Evolutionary conservation across 2,113 vertebrate species (phyloP).

Genomic region (Cryptomyrus ogoouensis): DNA sequence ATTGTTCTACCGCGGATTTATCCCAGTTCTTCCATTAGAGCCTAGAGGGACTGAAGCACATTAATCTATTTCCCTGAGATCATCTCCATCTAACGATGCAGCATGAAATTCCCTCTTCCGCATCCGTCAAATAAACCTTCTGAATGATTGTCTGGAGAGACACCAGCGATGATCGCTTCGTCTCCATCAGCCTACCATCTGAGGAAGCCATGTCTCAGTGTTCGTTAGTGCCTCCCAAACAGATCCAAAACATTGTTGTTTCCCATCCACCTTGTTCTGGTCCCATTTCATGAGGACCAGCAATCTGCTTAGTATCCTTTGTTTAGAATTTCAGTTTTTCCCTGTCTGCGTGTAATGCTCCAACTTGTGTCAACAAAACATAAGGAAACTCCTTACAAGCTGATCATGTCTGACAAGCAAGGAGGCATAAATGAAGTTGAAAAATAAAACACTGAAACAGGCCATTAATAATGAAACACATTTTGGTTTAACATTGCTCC

Average conservation of each 20-base stretch:
- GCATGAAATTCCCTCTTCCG: not conserved
- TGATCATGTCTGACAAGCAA: not conserved
- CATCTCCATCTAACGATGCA: not conserved
- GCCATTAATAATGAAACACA: not conserved
- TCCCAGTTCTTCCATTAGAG: not conserved
- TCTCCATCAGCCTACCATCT: not conserved
- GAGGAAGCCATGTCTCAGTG: not conserved
- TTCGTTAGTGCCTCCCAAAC: not conserved
- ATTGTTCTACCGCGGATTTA: not conserved
- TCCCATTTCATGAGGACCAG: not conserved
- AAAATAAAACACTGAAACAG: not conserved
- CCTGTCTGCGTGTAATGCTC: not conserved
- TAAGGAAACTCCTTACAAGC: not conserved
- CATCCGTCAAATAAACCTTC: not conserved
- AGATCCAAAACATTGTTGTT: not conserved
- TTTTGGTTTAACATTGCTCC: not conserved
- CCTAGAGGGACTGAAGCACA: not conserved
- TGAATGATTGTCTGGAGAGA: not conserved
- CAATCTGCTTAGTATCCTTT: not conserved
- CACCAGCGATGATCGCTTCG: not conserved
- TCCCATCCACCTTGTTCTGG: not conserved
- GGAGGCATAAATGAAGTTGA: not conserved
- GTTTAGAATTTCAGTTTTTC: not conserved
- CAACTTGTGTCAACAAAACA: not conserved
- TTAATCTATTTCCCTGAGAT: not conserved